Base-by-base conservation (phyloP, 2,888 invertebrate species). In the Steinernema carpocapsae region DNA sequence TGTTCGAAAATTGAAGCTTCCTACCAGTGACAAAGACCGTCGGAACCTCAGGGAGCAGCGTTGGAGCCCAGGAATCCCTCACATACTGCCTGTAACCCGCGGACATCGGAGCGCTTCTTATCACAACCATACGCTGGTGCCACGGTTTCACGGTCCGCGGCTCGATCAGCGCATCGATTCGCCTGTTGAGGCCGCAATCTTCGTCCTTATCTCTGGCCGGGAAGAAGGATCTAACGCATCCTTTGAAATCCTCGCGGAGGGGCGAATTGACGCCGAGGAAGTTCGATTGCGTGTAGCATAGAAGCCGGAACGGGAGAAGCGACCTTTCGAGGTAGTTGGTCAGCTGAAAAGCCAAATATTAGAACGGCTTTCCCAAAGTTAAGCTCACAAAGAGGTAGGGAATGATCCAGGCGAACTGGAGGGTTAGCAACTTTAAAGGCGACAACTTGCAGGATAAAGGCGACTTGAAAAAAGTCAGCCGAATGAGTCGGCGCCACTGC, bases 251-350 rank as follows among this genome's bases (percentile, higher is more conserved):
- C 10, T 76, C 72, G n/a, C 78, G 79, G 14, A 84, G 48, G n/a
- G 86, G 83, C 37, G 81, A 77, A 70, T 80, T 77, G 7, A 82
- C 81, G 10, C 81, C 79, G 12, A 86, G 72, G 10, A 87, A 76
- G 76, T 86, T 85, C n/a, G 84, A 75, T 71, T 86, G 84, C 12
- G 85, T 87, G 73, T 86, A 86, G 71, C 86, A 86, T 17, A 85
- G 59, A 0, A 84, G 75, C 37, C 86, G 80, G 56, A 86, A 80
- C 46, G 84, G 84, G 17, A 86, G 76, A 12, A 86, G 74, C n/a
- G 84, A 84, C 45, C 86, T 76, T 71, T 86, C 86, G 56, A 86
- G 78, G 75, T 86, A 86, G 76, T 86, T 86, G 37, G 85, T 79
- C 22, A 86, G 77, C 86, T 87, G 77, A 72, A 83, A 79, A 42